These are phyloP conservation scores for Cottoperca gobio DNA, from an alignment of 2,797 vertebrate species.

Conservation along the genomic window DNA sequence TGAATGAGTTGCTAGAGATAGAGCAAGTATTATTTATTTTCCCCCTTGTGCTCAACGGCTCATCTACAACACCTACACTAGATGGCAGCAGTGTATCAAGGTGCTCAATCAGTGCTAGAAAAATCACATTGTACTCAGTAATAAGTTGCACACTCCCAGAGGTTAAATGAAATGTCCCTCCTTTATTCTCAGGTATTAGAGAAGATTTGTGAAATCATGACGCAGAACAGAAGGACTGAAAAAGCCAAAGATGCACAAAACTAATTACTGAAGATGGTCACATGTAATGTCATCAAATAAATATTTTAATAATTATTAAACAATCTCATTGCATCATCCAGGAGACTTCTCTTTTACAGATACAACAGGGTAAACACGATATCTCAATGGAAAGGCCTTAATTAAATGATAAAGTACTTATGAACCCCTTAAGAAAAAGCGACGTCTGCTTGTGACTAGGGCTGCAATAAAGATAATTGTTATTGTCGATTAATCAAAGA, in stretches of 20 bases:
- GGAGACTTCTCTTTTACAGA: not conserved
- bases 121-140: not conserved
- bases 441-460: too few species aligned
- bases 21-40: not conserved
- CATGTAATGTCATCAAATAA: not conserved
- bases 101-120: not conserved
- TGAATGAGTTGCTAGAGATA: not conserved
- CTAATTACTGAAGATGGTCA: not conserved
- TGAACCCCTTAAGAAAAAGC: too few species aligned
- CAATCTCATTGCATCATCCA: not conserved
- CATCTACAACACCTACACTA: constrained; percentile 38
- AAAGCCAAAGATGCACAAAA: constrained; percentile 2
- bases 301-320: not conserved
- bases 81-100: constrained; percentile 65
- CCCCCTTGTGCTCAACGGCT: not conserved
- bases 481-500: too few species aligned
- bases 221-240: not conserved
- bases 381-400: not conserved
- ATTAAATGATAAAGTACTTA: too few species aligned
- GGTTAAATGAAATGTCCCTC: constrained; percentile 55
- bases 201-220: constrained; percentile 16
- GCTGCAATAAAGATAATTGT: too few species aligned
- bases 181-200: constrained; percentile 44
- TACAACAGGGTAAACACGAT: not conserved
- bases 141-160: constrained; percentile 24